Conservation (phyloP, 2,888 invertebrate genomes). For the Pristionchus japonicus region DNA sequence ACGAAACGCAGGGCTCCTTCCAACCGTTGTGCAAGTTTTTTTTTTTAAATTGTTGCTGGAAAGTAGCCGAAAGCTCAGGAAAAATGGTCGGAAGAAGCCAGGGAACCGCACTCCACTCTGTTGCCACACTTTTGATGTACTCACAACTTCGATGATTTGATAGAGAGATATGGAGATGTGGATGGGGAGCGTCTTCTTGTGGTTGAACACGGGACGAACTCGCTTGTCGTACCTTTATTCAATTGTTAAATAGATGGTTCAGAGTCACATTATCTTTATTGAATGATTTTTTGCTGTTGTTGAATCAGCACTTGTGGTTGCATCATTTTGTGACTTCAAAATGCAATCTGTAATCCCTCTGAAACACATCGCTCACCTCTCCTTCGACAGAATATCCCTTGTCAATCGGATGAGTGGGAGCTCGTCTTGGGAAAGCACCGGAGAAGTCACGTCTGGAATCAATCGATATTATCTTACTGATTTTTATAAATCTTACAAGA, state of each 20-base stretch:
- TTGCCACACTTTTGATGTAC: background rate
- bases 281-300: background rate
- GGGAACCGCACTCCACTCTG: background rate
- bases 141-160: slow-evolving; percentile 66
- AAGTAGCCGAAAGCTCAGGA: background rate
- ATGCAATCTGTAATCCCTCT: background rate
- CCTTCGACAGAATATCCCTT: slow-evolving; percentile 65
- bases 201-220: slow-evolving; percentile 69
- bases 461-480: background rate
- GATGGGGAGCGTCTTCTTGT: slow-evolving; percentile 66
- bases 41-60: no score
- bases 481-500: background rate
- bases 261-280: background rate
- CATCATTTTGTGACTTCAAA: no score
- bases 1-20: no score
- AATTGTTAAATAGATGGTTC: background rate
- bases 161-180: slow-evolving; percentile 71
- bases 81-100: background rate
- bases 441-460: background rate
- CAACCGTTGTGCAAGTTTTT: no score
- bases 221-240: slow-evolving; percentile 66
- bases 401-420: slow-evolving; percentile 70
- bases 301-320: no score
- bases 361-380: slow-evolving; percentile 51
- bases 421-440: slow-evolving; percentile 51